These are phyloP conservation scores for Noctuana brunneofusca DNA, from an alignment of 2,888 invertebrate genomes.

Conservation along the genomic window DNA sequence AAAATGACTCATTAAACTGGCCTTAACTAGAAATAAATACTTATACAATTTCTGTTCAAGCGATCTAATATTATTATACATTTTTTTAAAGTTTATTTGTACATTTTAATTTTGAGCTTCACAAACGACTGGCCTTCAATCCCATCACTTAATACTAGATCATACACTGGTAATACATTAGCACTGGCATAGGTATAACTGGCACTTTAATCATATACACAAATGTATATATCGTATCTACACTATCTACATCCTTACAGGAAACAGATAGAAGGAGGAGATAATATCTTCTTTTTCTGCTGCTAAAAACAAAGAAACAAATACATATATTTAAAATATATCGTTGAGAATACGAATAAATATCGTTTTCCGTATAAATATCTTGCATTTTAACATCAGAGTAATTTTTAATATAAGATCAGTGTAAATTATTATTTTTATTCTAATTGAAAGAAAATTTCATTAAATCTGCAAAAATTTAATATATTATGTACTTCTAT, in stretches of 20 bases:
- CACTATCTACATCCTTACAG: conserved; percentile 17
- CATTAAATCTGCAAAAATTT: no score
- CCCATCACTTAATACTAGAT: conserved; percentile 65
- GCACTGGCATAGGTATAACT: conserved; percentile 47
- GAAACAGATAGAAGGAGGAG: conserved; percentile 24
- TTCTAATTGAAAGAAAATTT: no score
- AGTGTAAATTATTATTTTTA: no score
- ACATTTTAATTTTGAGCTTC: conserved; percentile 78
- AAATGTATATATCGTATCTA: conserved; percentile 20
- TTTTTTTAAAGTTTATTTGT: conserved; percentile 62
- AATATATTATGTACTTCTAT: no score
- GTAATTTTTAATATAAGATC: no score
- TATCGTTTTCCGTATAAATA: no score
- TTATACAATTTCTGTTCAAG: conserved; percentile 51
- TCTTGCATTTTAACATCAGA: no score
- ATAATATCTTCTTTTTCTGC: conserved; percentile 8
- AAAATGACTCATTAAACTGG: conserved; percentile 79
- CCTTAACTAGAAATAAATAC: conserved; percentile 79
- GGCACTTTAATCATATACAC: conserved; percentile 37
- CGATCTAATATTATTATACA: conserved; percentile 56
- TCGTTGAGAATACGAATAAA: no score
- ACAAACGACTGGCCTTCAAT: conserved; percentile 72
- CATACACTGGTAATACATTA: conserved; percentile 48
- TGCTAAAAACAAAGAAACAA: no score
- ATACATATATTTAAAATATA: no score